These are phyloP conservation scores for Asteroscopus sphinx DNA, from an alignment of 2,888 invertebrate genomes.

Conservation along the genomic window DNA sequence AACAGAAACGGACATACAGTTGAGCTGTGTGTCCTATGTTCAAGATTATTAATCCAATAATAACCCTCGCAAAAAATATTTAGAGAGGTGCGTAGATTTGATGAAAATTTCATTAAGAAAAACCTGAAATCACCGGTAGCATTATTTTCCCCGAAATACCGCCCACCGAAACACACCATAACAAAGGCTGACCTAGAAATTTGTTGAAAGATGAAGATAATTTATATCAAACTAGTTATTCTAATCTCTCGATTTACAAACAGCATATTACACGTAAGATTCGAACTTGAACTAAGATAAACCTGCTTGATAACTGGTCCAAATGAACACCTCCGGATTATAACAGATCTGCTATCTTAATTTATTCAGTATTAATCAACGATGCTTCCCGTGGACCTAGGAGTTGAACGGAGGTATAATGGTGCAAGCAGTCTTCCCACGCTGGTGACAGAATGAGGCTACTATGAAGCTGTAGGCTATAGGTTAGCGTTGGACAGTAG, in stretches of 20 bases:
- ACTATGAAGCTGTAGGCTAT: slow-evolving; percentile 38
- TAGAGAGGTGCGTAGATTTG: no score
- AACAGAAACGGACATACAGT: no score
- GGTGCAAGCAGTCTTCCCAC: slow-evolving; percentile 42
- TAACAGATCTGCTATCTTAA: slow-evolving; percentile 43
- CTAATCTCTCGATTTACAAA: no score
- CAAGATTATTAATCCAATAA: no score
- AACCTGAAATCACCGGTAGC: no score
- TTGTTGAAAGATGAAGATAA: background rate
- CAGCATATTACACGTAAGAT: slow-evolving; percentile 1
- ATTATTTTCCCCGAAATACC: no score
- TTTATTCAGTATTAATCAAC: slow-evolving; percentile 43
- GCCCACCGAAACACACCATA: no score
- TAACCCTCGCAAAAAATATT: no score
- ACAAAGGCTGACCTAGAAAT: no score
- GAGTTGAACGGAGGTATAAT: slow-evolving; percentile 4
- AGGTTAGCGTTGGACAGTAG: slow-evolving; percentile 38
- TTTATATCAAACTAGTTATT: no score
- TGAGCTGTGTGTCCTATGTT: no score
- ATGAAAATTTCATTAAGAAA: no score
- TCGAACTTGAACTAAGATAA: slow-evolving; percentile 8
- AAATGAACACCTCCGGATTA: slow-evolving; percentile 32
- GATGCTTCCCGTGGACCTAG: slow-evolving; percentile 32
- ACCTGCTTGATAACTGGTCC: background rate
- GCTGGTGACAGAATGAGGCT: slow-evolving; percentile 32